phyloP scores from a whole-genome alignment of 1,140 invertebrate genomes.

The Acyrthosiphon pisum region DNA sequence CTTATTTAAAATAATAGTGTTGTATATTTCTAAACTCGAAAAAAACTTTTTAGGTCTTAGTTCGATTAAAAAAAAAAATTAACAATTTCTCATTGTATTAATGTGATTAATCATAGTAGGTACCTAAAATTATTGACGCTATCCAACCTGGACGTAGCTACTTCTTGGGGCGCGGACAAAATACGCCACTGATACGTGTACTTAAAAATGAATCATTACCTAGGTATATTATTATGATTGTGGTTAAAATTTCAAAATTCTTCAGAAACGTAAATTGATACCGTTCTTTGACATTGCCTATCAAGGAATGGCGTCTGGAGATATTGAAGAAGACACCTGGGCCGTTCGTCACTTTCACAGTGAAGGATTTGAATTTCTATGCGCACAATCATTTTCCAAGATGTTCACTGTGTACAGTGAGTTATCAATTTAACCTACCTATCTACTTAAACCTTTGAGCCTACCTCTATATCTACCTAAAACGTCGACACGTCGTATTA shows the following conservation, averaged over 20 bases:
- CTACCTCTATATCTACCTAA: background rate
- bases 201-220: no score
- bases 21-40: no score
- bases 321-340: conserved; percentile 90
- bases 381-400: conserved; percentile 97
- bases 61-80: no score
- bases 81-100: no score
- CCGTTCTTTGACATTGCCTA: conserved; percentile 97
- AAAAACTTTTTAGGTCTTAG: no score
- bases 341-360: conserved; percentile 85
- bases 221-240: no score
- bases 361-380: conserved; percentile 86
- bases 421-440: conserved; percentile 61
- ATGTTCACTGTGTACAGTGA: conserved; percentile 97
- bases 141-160: no score
- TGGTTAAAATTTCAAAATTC: conserved; percentile 51
- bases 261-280: conserved; percentile 79
- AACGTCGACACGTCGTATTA: background rate
- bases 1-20: no score
- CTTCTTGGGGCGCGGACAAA: no score
- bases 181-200: no score
- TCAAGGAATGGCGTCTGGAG: conserved; percentile 97
- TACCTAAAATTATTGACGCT: no score
- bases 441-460: background rate
- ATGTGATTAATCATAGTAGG: no score